phyloP scores from a whole-genome alignment of 2,888 invertebrate species.

The Epinotia nisella region DNA sequence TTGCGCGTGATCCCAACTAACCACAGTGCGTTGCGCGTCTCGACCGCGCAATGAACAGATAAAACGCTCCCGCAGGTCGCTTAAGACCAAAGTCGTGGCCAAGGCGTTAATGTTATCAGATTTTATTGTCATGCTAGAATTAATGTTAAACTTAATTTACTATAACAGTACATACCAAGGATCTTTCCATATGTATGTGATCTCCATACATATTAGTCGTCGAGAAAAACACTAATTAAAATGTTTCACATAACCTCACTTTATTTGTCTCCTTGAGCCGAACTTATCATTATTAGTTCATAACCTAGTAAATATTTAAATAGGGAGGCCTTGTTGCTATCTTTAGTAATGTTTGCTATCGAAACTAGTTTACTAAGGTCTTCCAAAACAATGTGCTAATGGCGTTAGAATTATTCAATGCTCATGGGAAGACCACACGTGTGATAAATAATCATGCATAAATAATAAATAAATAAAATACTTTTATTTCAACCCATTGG shows the following conservation, averaged over 20 bases:
- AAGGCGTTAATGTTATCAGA: too few relatives aligned
- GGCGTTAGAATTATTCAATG: slow-evolving; percentile 1
- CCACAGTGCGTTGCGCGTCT: too few relatives aligned
- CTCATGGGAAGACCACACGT: neutral
- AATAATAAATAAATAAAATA: too few relatives aligned
- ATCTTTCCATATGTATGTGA: too few relatives aligned
- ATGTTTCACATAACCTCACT: slow-evolving; percentile 2
- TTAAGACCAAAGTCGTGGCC: too few relatives aligned
- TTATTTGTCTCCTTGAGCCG: slow-evolving; percentile 12
- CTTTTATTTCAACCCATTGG: too few relatives aligned
- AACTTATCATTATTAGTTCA: slow-evolving; percentile 20
- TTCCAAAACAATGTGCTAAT: slow-evolving; percentile 16
- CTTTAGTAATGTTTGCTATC: slow-evolving; percentile 24
- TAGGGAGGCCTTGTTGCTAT: slow-evolving; percentile 19
- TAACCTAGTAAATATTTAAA: slow-evolving; percentile 19
- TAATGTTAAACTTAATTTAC: too few relatives aligned
- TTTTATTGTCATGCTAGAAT: too few relatives aligned
- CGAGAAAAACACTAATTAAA: slow-evolving; percentile 5
- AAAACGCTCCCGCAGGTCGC: too few relatives aligned
- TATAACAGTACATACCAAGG: too few relatives aligned
- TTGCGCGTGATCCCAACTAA: too few relatives aligned
- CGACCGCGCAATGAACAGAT: too few relatives aligned
- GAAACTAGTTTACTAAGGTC: slow-evolving; percentile 17
- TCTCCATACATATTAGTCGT: slow-evolving; percentile 4
- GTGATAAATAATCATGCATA: neutral